Percentiles rank a stretch among this genome's conserved stretches.
These are phyloP conservation scores for Sebastes goodei DNA, from an alignment of 2,797 vertebrate genomes.

Conservation along the genomic window DNA sequence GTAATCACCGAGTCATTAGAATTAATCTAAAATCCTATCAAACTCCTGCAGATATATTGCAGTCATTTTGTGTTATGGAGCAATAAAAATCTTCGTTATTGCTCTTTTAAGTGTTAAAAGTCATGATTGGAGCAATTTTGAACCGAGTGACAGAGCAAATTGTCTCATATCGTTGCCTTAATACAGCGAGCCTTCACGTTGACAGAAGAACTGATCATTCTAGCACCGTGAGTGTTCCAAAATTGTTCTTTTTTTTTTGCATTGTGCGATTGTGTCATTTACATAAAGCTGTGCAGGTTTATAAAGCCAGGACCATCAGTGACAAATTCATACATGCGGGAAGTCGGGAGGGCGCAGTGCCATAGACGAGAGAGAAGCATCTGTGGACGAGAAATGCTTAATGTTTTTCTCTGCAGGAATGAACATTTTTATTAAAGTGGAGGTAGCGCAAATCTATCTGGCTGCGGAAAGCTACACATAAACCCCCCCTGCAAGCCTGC, in stretches of 20 bases:
- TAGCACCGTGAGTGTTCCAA: neutral
- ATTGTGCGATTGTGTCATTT: neutral
- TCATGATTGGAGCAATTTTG: slow-evolving; percentile 48
- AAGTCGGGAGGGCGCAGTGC: slow-evolving; percentile 17
- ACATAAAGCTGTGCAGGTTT: slow-evolving; percentile 16
- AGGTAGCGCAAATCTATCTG: slow-evolving; percentile 54
- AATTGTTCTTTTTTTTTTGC: neutral
- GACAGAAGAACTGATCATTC: slow-evolving; percentile 18
- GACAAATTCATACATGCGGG: slow-evolving; percentile 22
- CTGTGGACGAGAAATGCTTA: slow-evolving; percentile 38
- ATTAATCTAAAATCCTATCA: slow-evolving; percentile 42
- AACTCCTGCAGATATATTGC: slow-evolving; percentile 44
- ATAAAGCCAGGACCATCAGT: slow-evolving; percentile 34
- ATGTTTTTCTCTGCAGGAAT: slow-evolving; percentile 56
- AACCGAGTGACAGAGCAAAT: slow-evolving; percentile 44
- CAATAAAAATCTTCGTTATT: slow-evolving; percentile 45
- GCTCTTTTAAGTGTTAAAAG: slow-evolving; percentile 44
- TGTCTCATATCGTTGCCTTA: slow-evolving; percentile 36
- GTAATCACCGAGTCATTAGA: slow-evolving; percentile 24
- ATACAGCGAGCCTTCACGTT: slow-evolving; percentile 20
- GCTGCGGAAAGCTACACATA: slow-evolving; percentile 28
- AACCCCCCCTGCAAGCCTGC: slow-evolving; percentile 19
- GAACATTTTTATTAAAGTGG: slow-evolving; percentile 62
- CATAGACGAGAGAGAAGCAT: slow-evolving; percentile 24
- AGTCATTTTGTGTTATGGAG: slow-evolving; percentile 45